phyloP scores from a whole-genome alignment of 2,888 invertebrate genomes.

The Hoplodrina blanda region DNA sequence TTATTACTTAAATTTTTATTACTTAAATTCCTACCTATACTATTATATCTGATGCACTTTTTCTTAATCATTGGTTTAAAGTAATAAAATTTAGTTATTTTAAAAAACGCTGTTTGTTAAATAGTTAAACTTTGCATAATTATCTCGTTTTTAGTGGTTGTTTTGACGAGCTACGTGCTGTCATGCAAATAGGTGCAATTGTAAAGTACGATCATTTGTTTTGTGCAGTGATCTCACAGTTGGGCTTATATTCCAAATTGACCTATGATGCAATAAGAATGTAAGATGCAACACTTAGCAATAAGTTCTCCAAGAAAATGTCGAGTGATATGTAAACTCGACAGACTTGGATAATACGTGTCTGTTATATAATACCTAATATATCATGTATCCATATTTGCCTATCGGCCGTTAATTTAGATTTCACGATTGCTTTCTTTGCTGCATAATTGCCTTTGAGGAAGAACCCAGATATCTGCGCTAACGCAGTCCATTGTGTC shows the following conservation, averaged over 20 bases:
- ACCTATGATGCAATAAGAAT: conserved; percentile 44
- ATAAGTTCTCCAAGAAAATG: conserved; percentile 52
- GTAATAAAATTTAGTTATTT: no score
- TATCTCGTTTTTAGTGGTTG: conserved; percentile 10
- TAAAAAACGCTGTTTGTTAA: no score
- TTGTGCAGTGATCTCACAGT: not conserved
- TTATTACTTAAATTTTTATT: conserved; percentile 23
- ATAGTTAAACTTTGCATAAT: not conserved
- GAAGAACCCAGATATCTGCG: conserved; percentile 26
- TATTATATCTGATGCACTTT: conserved; percentile 14
- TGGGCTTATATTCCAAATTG: conserved; percentile 20
- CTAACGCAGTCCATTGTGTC: conserved; percentile 23
- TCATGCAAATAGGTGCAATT: conserved; percentile 10
- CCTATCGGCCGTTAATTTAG: conserved; percentile 20
- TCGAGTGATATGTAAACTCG: conserved; percentile 56
- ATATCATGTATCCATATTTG: conserved; percentile 29
- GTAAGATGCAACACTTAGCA: conserved; percentile 36
- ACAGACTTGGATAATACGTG: conserved; percentile 20
- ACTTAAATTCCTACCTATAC: no score
- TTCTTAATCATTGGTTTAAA: conserved; percentile 14
- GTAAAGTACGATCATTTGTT: not conserved
- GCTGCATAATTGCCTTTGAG: conserved; percentile 27
- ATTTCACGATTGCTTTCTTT: conserved; percentile 26
- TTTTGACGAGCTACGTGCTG: conserved; percentile 18
- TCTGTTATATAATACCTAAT: conserved; percentile 37